phyloP scores from a whole-genome alignment of 2,797 vertebrate genomes.

The Melanotaenia nigrans region DNA sequence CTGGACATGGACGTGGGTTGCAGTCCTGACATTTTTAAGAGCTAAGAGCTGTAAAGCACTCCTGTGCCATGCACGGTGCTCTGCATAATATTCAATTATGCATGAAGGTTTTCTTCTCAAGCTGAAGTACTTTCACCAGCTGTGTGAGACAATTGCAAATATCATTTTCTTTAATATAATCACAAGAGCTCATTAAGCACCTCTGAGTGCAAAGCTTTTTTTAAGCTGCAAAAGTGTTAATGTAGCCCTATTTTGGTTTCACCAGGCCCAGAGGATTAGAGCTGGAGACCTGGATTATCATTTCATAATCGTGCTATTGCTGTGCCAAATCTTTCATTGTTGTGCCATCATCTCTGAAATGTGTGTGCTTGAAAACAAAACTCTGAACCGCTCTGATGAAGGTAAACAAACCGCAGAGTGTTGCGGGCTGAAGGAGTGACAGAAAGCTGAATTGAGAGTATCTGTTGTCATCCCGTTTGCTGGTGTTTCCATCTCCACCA shows the following conservation, averaged over 20 bases:
- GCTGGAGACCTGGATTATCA: not conserved
- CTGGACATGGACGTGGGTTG: slow-evolving; percentile 27
- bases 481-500: slow-evolving; percentile 33
- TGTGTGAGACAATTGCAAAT: not conserved
- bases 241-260: slow-evolving; percentile 33
- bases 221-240: slow-evolving; percentile 24
- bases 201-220: slow-evolving; percentile 12
- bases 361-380: slow-evolving; percentile 6
- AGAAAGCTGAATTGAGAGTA: slow-evolving; percentile 20
- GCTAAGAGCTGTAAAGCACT: slow-evolving; percentile 20
- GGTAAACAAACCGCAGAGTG: slow-evolving; percentile 9
- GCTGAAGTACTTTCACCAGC: not conserved
- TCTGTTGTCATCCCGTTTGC: slow-evolving; percentile 27
- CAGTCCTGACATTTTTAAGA: slow-evolving; percentile 27
- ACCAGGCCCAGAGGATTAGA: slow-evolving; percentile 25
- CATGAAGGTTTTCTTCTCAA: slow-evolving; percentile 21
- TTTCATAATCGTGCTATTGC: slow-evolving; percentile 3
- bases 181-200: not conserved
- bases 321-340: not conserved
- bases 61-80: not conserved
- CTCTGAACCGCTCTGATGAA: not conserved
- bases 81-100: slow-evolving; percentile 38
- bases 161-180: slow-evolving; percentile 5
- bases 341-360: slow-evolving; percentile 2
- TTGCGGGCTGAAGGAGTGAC: slow-evolving; percentile 8